These are phyloP conservation scores for Urocolius indicus DNA, from an alignment of 2,113 vertebrate genomes.

Conservation along the genomic window DNA sequence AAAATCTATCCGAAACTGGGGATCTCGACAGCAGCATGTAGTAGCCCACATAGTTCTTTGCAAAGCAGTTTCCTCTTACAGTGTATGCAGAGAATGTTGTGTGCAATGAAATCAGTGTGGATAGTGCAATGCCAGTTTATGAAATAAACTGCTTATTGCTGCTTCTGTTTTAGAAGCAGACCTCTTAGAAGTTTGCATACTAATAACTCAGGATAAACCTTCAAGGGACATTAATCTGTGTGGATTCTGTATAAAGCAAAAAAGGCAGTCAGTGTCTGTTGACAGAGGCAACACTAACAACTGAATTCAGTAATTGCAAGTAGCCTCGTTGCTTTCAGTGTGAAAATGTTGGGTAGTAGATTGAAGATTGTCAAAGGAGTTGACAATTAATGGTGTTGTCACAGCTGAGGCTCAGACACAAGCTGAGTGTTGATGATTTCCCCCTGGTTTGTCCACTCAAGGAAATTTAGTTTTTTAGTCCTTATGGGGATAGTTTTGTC, in stretches of 20 bases:
- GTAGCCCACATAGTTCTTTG: not conserved
- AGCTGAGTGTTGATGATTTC: not conserved
- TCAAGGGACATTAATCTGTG: not conserved
- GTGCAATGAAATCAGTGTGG: not conserved
- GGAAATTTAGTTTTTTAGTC: not conserved
- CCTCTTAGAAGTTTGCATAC: not conserved
- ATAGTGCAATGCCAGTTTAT: not conserved
- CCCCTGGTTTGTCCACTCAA: not conserved
- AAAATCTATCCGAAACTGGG: not conserved
- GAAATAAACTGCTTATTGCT: not conserved
- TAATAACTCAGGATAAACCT: not conserved
- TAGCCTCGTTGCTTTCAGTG: not conserved
- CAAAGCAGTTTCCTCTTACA: not conserved
- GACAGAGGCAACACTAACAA: not conserved
- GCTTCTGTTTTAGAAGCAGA: not conserved
- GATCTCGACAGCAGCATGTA: not conserved
- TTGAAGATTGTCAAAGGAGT: not conserved
- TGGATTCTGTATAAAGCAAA: not conserved
- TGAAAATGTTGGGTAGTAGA: not conserved
- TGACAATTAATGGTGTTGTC: not conserved
- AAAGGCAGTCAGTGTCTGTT: not conserved
- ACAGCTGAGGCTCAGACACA: not conserved
- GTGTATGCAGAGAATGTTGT: not conserved
- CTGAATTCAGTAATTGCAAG: not conserved
- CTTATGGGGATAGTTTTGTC: not conserved